These are phyloP conservation scores for Heliconius aoede DNA, from an alignment of 2,888 invertebrate species.

Conservation along the genomic window DNA sequence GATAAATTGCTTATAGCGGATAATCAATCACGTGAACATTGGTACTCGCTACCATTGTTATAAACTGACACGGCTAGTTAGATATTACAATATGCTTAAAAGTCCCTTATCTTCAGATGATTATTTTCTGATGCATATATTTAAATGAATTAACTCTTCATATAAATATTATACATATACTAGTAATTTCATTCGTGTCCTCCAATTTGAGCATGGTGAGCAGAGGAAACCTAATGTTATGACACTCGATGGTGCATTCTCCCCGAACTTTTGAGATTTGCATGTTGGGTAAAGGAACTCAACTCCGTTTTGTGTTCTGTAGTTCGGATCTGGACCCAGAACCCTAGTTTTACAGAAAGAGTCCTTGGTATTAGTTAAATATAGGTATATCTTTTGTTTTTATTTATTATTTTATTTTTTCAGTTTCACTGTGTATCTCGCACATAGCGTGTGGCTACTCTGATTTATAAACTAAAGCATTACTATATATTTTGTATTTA, in stretches of 20 bases:
- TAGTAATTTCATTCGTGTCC: too few species aligned
- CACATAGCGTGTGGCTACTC: neutral
- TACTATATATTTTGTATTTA: neutral
- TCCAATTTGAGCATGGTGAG: too few species aligned
- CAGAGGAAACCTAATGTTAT: too few species aligned
- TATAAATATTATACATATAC: too few species aligned
- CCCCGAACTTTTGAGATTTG: too few species aligned
- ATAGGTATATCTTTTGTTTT: too few species aligned
- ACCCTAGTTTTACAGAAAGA: too few species aligned
- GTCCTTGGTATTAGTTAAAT: too few species aligned
- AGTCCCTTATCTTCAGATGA: neutral
- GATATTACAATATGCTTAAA: neutral
- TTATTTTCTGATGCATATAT: neutral
- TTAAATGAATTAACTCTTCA: neutral
- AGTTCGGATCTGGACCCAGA: too few species aligned
- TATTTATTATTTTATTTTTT: neutral
- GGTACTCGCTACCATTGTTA: neutral
- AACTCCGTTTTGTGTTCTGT: too few species aligned
- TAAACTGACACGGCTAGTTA: neutral
- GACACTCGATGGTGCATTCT: too few species aligned
- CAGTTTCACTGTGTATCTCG: neutral
- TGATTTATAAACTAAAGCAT: neutral
- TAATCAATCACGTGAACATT: conserved; percentile 18
- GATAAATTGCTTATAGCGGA: conserved; percentile 10
- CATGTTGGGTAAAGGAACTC: too few species aligned